Evolutionary conservation across 2,797 vertebrate species (phyloP).

Genomic region (Anguilla marmorata): DNA sequence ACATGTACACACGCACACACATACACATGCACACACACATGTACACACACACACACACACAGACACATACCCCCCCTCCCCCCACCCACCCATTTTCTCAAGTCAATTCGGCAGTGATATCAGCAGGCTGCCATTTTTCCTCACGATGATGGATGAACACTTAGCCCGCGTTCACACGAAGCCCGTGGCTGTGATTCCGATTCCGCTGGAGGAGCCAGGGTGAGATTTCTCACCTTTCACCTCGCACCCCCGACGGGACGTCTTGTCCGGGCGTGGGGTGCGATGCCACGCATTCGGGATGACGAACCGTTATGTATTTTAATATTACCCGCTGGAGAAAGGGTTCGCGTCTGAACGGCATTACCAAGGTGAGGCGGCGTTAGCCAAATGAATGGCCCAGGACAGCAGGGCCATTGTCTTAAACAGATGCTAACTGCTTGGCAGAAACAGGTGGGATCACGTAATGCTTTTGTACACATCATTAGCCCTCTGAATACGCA

Average conservation of each 20-base stretch:
- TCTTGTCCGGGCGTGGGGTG: too few relatives aligned
- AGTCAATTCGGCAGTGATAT: not conserved
- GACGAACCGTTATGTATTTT: not conserved
- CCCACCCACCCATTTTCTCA: conserved; percentile 29
- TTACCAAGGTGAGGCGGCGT: not conserved
- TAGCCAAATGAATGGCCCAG: not conserved
- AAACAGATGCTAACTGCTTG: not conserved
- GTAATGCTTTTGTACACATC: not conserved
- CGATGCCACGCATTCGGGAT: not conserved
- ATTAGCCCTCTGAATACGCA: not conserved
- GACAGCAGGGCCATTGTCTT: not conserved
- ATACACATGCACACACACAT: conserved; percentile 20
- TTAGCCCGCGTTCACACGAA: not conserved
- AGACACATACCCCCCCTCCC: not conserved
- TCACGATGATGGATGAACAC: not conserved
- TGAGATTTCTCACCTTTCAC: not conserved
- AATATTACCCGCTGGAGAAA: not conserved
- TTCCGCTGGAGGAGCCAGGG: not conserved
- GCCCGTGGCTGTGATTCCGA: not conserved
- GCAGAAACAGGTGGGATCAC: not conserved
- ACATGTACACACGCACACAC: too few relatives aligned
- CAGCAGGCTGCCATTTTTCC: conserved; percentile 16
- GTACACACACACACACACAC: not conserved
- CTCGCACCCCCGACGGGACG: not conserved
- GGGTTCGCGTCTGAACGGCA: not conserved